phyloP scores from a whole-genome alignment of 2,113 vertebrate species.

The Cebidichthys violaceus region DNA sequence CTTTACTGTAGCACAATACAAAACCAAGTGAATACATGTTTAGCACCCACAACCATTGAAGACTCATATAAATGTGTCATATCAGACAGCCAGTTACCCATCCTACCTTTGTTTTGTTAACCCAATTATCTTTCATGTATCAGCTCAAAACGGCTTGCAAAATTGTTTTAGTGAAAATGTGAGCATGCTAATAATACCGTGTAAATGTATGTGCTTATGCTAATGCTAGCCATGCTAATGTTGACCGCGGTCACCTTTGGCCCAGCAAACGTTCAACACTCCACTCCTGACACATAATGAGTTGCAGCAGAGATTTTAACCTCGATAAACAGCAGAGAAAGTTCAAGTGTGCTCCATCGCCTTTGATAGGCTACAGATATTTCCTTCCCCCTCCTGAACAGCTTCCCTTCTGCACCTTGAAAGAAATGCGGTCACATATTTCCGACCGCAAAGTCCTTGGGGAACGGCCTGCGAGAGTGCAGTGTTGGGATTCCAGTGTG shows the following conservation, averaged over 20 bases:
- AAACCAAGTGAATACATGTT: neutral
- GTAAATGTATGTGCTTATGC: neutral
- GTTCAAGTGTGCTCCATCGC: neutral
- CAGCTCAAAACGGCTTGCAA: neutral
- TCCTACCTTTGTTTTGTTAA: neutral
- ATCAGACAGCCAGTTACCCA: neutral
- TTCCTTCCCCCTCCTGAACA: constrained; percentile 27
- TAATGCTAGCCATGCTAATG: neutral
- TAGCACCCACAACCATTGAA: neutral
- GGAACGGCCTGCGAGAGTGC: constrained; percentile 68
- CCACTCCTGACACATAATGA: neutral
- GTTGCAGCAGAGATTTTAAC: neutral
- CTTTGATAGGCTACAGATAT: constrained; percentile 38
- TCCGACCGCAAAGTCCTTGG: constrained; percentile 72
- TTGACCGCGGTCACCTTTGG: neutral
- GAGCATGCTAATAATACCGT: neutral
- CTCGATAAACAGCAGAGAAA: constrained; percentile 7
- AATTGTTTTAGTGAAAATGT: neutral
- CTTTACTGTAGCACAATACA: neutral
- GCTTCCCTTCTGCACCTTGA: constrained; percentile 69
- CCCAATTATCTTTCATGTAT: neutral
- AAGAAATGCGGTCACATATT: constrained; percentile 64
- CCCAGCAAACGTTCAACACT: neutral
- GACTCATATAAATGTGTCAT: neutral
- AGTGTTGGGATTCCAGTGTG: constrained; percentile 75